Percentiles rank a stretch among this genome's conserved stretches.
phyloP scores from a whole-genome alignment of 2,113 vertebrate species.

The Ivindomyrus marchei region DNA sequence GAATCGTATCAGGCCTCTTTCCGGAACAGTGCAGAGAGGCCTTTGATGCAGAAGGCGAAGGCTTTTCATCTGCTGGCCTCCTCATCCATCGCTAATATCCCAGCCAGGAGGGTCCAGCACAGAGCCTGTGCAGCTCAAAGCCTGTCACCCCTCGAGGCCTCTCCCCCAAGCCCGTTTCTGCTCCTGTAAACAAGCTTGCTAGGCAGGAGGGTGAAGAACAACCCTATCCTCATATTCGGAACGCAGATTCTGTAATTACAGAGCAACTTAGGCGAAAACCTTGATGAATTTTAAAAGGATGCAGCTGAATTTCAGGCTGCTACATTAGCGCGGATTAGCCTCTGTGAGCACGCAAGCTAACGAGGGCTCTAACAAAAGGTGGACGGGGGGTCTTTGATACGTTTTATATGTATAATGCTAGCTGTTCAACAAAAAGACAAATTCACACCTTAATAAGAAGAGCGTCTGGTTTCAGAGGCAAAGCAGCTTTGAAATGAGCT shows the following conservation, averaged over 20 bases:
- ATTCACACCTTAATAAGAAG: neutral
- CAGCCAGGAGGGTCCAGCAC: neutral
- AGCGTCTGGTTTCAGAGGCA: neutral
- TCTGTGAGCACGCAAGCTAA: constrained; percentile 29
- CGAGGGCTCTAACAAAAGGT: constrained; percentile 16
- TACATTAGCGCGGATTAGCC: constrained; percentile 16
- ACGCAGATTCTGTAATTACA: constrained; percentile 13
- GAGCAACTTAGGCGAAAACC: constrained; percentile 6
- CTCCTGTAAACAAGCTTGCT: neutral
- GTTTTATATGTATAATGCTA: neutral
- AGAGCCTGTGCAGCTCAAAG: neutral
- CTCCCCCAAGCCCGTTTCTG: neutral
- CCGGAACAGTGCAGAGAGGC: neutral
- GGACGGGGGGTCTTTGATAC: neutral
- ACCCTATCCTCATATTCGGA: neutral
- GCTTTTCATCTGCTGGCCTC: neutral
- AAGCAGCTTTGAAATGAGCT: neutral
- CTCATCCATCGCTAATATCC: neutral
- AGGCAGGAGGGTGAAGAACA: neutral
- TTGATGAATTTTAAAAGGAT: constrained; percentile 19
- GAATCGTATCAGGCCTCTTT: neutral
- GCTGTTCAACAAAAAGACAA: neutral
- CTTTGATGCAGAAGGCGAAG: neutral
- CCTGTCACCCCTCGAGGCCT: neutral
- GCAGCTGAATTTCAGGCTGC: neutral